Evolutionary conservation across 2,888 invertebrate species (phyloP).

Genomic region (Erebia ligea): DNA sequence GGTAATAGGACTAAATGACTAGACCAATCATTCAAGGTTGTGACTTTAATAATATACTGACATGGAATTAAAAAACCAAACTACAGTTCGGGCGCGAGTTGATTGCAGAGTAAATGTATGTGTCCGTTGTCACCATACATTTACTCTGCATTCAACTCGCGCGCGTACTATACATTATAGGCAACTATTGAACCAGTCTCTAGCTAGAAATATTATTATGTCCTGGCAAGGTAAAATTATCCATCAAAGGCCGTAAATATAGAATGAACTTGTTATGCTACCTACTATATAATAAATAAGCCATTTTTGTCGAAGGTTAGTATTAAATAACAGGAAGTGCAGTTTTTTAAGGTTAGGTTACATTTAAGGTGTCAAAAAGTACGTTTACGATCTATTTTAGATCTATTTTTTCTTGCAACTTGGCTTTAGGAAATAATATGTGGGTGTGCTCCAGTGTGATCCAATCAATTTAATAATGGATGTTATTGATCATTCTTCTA

Average conservation of each 20-base stretch:
- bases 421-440: neutral
- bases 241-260: conserved; percentile 3
- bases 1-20: neutral
- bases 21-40: neutral
- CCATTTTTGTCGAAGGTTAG: neutral
- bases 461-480: too few species aligned
- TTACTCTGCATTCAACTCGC: too few species aligned
- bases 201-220: too few species aligned
- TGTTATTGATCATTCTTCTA: too few species aligned
- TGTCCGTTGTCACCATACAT: too few species aligned
- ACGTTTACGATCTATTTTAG: neutral
- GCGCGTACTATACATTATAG: too few species aligned
- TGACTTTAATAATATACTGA: neutral
- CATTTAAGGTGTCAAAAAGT: neutral
- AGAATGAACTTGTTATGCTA: neutral
- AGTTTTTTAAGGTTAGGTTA: neutral
- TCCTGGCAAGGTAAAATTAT: conserved; percentile 10
- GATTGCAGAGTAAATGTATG: too few species aligned
- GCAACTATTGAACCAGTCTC: conserved; percentile 10
- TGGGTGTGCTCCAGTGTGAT: too few species aligned
- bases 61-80: neutral
- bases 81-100: too few species aligned
- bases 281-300: neutral
- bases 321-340: neutral
- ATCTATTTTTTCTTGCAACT: neutral